These are phyloP conservation scores for Odiellus spinosus DNA, from an alignment of 2,888 invertebrate genomes.

Conservation along the genomic window DNA sequence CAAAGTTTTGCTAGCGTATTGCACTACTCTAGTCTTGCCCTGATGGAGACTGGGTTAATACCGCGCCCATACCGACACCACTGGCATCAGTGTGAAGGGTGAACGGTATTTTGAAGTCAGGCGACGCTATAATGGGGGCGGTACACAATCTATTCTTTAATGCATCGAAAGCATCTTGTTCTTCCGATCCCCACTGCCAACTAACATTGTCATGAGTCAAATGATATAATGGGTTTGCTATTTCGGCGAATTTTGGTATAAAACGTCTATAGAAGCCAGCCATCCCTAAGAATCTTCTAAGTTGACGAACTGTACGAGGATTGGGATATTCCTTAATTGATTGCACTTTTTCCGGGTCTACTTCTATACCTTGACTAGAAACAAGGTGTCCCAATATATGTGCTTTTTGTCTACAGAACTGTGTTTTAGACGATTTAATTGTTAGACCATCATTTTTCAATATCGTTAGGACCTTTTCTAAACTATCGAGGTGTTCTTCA, in stretches of 20 bases:
- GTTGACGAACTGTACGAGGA: slow-evolving; percentile 6
- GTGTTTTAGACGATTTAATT: slow-evolving; percentile 18
- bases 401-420: slow-evolving; percentile 11
- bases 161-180: slow-evolving; percentile 4
- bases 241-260: slow-evolving; percentile 5
- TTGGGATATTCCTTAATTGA: slow-evolving; percentile 5
- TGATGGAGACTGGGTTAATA: slow-evolving; percentile 19
- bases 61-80: slow-evolving; percentile 19
- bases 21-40: slow-evolving; percentile 15
- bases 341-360: slow-evolving; percentile 4
- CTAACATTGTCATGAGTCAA: slow-evolving; percentile 4
- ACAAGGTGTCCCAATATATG: slow-evolving; percentile 11
- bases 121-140: slow-evolving; percentile 18
- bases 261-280: slow-evolving; percentile 4
- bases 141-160: slow-evolving; percentile 8
- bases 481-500: slow-evolving; percentile 13
- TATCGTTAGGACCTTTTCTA: slow-evolving; percentile 13
- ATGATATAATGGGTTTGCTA: background rate
- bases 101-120: slow-evolving; percentile 12
- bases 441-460: slow-evolving; percentile 15
- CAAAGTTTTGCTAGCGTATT: slow-evolving; percentile 16
- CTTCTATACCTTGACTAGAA: slow-evolving; percentile 1
- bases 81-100: slow-evolving; percentile 22
- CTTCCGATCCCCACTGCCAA: slow-evolving; percentile 4
- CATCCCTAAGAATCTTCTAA: background rate